phyloP scores from a whole-genome alignment of 2,113 vertebrate species.

The Trinectes maculatus region DNA sequence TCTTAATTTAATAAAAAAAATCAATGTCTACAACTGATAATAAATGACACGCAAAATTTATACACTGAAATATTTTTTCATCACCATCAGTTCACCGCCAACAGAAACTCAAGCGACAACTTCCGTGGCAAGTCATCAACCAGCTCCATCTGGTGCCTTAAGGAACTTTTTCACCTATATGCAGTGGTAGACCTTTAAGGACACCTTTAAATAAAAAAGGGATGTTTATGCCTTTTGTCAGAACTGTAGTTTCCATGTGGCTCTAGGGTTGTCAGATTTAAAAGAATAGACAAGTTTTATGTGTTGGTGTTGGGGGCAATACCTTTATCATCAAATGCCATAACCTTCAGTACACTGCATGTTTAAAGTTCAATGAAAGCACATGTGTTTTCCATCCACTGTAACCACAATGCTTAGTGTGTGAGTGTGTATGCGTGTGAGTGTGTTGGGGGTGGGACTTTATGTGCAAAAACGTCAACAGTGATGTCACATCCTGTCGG shows the following conservation, averaged over 20 bases:
- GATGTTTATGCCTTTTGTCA: neutral
- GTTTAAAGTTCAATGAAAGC: neutral
- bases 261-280: neutral
- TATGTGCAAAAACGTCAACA: too few relatives aligned
- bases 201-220: neutral
- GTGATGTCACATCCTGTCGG: constrained; percentile 8
- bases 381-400: neutral
- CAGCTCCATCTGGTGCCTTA: neutral
- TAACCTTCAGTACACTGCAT: constrained; percentile 1
- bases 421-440: neutral
- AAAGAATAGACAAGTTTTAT: rapidly evolving
- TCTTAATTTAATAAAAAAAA: too few relatives aligned
- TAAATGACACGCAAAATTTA: too few relatives aligned
- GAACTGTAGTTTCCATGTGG: neutral
- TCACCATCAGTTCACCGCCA: too few relatives aligned
- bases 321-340: constrained; percentile 8
- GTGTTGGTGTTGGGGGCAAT: neutral
- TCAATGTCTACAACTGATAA: too few relatives aligned
- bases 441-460: neutral
- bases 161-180: neutral
- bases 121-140: too few relatives aligned
- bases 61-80: too few relatives aligned
- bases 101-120: too few relatives aligned
- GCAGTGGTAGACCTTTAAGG: neutral
- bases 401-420: neutral